These are phyloP conservation scores for Rhinoderma darwinii DNA, from an alignment of 2,113 vertebrate genomes.

Conservation along the genomic window DNA sequence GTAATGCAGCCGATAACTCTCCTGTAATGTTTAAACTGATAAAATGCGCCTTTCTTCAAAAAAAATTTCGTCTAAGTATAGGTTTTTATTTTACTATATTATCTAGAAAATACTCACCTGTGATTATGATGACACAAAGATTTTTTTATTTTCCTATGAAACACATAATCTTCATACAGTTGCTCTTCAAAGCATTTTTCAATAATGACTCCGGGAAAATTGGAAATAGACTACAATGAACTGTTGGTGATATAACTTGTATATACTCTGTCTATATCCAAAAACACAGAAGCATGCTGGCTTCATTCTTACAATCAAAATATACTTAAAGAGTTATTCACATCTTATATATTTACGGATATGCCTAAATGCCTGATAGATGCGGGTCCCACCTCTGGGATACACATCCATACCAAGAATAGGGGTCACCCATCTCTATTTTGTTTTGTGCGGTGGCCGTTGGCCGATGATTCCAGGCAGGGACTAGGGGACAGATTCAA, in stretches of 20 bases:
- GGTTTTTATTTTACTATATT: constrained; percentile 49
- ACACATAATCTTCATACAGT: constrained; percentile 36
- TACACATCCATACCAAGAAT: too few relatives aligned
- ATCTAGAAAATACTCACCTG: constrained; percentile 42
- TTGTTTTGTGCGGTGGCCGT: too few relatives aligned
- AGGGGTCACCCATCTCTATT: too few relatives aligned
- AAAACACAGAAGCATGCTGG: background rate
- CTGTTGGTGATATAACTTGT: background rate
- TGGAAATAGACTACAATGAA: constrained; percentile 43
- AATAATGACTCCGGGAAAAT: constrained; percentile 34
- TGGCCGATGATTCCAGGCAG: too few relatives aligned
- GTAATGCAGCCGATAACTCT: constrained; percentile 29
- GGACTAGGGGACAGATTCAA: too few relatives aligned
- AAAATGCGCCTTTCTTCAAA: constrained; percentile 33
- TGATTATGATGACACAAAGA: constrained; percentile 54
- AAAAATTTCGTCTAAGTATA: constrained; percentile 35
- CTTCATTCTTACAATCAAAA: background rate
- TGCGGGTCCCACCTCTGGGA: too few relatives aligned
- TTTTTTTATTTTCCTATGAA: constrained; percentile 33
- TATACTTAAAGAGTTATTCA: too few relatives aligned
- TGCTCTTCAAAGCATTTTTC: constrained; percentile 17
- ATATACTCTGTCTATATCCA: background rate
- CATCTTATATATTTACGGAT: too few relatives aligned
- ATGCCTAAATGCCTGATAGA: too few relatives aligned
- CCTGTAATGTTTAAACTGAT: constrained; percentile 46